Evolutionary conservation across 2,888 invertebrate genomes (phyloP).

Genomic region (Xanthorhoe designata): DNA sequence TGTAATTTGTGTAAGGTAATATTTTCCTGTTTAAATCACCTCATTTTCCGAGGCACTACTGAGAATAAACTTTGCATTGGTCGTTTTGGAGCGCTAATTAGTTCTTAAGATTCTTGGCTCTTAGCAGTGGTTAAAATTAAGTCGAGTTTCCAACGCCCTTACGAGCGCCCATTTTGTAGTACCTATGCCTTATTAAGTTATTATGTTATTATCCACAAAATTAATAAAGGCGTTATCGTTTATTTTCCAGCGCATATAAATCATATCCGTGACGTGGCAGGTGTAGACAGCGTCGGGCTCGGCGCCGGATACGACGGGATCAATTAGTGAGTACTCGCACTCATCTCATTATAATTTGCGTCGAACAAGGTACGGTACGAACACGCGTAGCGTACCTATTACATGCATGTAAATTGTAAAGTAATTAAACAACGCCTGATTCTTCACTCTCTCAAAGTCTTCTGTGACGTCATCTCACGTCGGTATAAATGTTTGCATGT

Average conservation of each 20-base stretch:
- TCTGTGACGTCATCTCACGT: too few species aligned
- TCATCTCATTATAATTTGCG: slow-evolving; percentile 22
- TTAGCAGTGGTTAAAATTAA: background rate
- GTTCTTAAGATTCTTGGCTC: background rate
- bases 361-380: slow-evolving; percentile 11
- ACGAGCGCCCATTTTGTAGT: background rate
- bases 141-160: background rate
- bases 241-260: slow-evolving; percentile 93
- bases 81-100: background rate
- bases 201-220: slow-evolving; percentile 1
- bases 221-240: slow-evolving; percentile 2
- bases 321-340: slow-evolving; percentile 91
- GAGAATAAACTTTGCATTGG: background rate
- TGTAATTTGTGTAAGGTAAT: too few species aligned
- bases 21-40: too few species aligned
- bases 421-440: background rate
- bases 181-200: too few species aligned
- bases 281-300: slow-evolving; percentile 94
- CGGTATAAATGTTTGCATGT: too few species aligned
- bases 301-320: slow-evolving; percentile 96
- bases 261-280: slow-evolving; percentile 93
- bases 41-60: background rate
- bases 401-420: background rate
- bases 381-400: slow-evolving; percentile 4
- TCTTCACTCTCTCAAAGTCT: background rate